Conservation (phyloP, 2,113 vertebrate species). For the Indicator indicator region DNA sequence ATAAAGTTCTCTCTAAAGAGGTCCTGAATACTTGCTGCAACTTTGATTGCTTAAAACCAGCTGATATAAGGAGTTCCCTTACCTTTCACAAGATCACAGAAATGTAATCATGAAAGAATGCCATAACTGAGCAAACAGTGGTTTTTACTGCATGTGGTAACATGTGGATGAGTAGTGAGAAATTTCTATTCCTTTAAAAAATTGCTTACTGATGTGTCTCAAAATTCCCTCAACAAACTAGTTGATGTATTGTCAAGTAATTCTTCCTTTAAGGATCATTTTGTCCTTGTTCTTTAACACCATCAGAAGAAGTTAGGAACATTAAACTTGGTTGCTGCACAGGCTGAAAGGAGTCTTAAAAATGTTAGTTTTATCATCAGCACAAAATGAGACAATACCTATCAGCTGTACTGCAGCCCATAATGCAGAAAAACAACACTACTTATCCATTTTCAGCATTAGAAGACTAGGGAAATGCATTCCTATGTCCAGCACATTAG, state of each 20-base stretch:
- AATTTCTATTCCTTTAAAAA: not conserved
- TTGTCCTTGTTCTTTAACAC: not conserved
- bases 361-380: not conserved
- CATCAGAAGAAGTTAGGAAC: not conserved
- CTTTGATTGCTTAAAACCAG: not conserved
- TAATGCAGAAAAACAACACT: not conserved
- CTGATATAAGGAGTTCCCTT: not conserved
- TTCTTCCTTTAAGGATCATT: not conserved
- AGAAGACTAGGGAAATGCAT: not conserved
- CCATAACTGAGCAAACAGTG: not conserved
- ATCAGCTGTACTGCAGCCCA: not conserved
- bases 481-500: not conserved
- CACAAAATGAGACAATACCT: not conserved
- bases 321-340: not conserved
- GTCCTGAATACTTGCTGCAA: not conserved
- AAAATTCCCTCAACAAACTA: not conserved
- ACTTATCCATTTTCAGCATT: not conserved
- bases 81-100: not conserved
- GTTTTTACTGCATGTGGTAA: not conserved
- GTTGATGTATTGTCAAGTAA: not conserved
- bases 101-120: not conserved
- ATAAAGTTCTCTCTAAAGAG: not conserved
- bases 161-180: rapidly evolving
- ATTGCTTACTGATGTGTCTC: not conserved
- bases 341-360: not conserved